A percentile compares a stretch with the other conserved stretches of the same genome.
Evolutionary conservation across 1,140 invertebrate genomes (phyloP).

Genomic region (Ditylenchus dipsaci): DNA sequence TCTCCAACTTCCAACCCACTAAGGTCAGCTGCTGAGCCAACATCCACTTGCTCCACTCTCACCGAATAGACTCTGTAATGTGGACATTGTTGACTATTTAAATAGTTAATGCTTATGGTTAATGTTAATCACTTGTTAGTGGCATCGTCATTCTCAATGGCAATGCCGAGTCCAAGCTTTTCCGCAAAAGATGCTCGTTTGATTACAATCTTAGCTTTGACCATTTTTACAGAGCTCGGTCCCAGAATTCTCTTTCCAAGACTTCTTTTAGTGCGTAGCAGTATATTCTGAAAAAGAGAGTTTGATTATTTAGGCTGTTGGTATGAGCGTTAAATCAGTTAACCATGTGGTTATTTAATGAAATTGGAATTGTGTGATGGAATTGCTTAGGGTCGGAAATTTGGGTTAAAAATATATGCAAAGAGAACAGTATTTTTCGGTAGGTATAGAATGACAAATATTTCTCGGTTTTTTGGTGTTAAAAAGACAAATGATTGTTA

Average conservation of each 20-base stretch:
- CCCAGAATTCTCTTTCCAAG: slow-evolving; percentile 16
- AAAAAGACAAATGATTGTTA: too few relatives aligned
- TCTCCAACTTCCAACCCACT: slow-evolving; percentile 30
- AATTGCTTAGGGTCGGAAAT: too few relatives aligned
- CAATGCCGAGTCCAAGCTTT: slow-evolving; percentile 32
- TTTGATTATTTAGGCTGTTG: background rate
- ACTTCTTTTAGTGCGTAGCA: slow-evolving; percentile 28
- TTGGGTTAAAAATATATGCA: too few relatives aligned
- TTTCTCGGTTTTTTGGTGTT: too few relatives aligned
- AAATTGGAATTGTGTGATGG: too few relatives aligned
- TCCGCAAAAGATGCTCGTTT: slow-evolving; percentile 26
- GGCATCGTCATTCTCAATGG: slow-evolving; percentile 27
- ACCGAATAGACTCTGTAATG: slow-evolving; percentile 30
- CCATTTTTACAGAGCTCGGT: slow-evolving; percentile 25
- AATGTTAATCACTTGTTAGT: slow-evolving; percentile 6
- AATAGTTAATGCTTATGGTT: slow-evolving; percentile 3
- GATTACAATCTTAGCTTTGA: slow-evolving; percentile 23
- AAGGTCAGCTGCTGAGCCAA: slow-evolving; percentile 21
- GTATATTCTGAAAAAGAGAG: slow-evolving; percentile 18
- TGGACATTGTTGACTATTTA: background rate
- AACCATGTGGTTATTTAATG: too few relatives aligned
- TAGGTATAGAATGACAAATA: too few relatives aligned
- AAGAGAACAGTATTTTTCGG: too few relatives aligned
- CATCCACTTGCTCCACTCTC: slow-evolving; percentile 38
- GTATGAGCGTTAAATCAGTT: background rate